phyloP scores from a whole-genome alignment of 2,113 vertebrate genomes.

The Nerophis lumbriciformis region DNA sequence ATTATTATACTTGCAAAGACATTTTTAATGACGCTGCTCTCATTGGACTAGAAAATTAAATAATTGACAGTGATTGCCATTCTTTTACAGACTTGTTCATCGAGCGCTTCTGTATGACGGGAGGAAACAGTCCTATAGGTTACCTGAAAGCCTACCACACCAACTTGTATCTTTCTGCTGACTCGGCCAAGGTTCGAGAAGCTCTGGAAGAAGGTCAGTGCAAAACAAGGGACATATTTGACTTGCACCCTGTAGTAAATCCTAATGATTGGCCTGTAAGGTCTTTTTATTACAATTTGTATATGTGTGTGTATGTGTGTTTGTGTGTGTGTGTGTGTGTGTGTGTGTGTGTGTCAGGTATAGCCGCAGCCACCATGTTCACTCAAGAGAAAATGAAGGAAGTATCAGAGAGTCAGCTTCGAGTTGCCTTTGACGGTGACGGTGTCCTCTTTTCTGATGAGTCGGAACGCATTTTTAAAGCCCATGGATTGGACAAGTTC shows the following conservation, averaged over 20 bases:
- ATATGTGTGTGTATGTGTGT: not conserved
- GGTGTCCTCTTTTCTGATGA: constrained; percentile 94
- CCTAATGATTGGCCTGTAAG: not conserved
- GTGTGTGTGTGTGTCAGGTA: constrained; percentile 68
- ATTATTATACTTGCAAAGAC: too few species aligned
- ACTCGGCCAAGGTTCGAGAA: constrained; percentile 84
- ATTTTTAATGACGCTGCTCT: too few species aligned
- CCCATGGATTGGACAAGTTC: constrained; percentile 89
- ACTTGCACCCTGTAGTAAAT: not conserved
- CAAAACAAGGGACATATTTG: not conserved
- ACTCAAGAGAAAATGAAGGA: constrained; percentile 77
- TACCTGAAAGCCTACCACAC: constrained; percentile 95
- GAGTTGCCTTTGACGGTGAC: constrained; percentile 91
- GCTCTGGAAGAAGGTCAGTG: constrained; percentile 89
- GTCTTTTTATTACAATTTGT: too few species aligned
- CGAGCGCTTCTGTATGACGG: constrained; percentile 95
- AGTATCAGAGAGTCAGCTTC: constrained; percentile 84
- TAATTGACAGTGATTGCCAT: not conserved
- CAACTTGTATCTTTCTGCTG: constrained; percentile 93
- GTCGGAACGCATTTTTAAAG: constrained; percentile 90
- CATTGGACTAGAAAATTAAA: too few species aligned
- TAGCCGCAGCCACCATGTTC: constrained; percentile 93
- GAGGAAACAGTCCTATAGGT: constrained; percentile 90
- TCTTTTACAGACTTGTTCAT: constrained; percentile 81
- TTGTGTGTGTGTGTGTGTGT: not conserved